Conservation (phyloP, 2,797 vertebrate genomes). For the Onychomys arenicola region DNA sequence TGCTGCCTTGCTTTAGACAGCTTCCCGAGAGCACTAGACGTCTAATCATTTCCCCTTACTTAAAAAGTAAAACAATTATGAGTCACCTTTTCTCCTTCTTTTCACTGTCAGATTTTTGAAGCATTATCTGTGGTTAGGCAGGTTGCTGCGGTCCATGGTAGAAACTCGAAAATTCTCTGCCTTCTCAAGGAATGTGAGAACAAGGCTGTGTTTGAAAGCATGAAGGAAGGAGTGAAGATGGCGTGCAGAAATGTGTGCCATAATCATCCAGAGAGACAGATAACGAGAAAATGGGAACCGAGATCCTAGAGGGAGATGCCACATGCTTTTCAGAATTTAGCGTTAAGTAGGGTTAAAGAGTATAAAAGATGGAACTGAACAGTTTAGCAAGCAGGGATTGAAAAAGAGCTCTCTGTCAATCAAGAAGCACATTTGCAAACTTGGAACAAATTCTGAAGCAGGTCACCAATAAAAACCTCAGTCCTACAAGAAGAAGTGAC, state of each 20-base stretch:
- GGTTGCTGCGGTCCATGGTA: background rate
- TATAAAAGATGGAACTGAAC: slow-evolving; percentile 7
- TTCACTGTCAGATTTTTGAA: background rate
- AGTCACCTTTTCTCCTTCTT: background rate
- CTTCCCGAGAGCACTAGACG: background rate
- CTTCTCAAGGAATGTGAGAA: background rate
- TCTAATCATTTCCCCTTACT: background rate
- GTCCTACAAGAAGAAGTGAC: background rate
- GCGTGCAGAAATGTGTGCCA: background rate
- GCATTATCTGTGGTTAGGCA: background rate
- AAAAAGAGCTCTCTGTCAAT: background rate
- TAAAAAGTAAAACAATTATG: background rate
- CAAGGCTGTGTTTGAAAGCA: background rate
- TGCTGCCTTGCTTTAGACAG: background rate
- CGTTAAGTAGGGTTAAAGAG: background rate
- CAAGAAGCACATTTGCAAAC: background rate
- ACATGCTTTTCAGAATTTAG: background rate
- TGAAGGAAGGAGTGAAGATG: background rate
- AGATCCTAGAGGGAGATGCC: background rate
- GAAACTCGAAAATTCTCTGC: background rate
- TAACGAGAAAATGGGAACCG: background rate
- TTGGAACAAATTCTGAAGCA: background rate
- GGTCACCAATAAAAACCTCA: slow-evolving; percentile 4
- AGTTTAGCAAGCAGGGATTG: background rate
- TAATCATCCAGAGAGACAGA: background rate